Evolutionary conservation across 2,113 vertebrate genomes (phyloP).

Genomic region (Tympanuchus pallidicinctus): DNA sequence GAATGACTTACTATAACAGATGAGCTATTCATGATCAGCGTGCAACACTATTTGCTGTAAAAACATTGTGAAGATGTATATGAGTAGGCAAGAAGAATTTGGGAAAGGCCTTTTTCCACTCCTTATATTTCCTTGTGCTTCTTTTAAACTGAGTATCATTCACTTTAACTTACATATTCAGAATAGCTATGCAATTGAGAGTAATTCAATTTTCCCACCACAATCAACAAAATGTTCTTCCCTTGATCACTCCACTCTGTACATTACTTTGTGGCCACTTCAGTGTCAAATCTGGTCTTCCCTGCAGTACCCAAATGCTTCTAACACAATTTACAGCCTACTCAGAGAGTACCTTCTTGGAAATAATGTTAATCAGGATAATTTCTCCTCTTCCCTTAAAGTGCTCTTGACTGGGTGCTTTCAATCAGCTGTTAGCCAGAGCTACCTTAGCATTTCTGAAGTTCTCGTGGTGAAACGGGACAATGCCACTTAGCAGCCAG

Average conservation of each 20-base stretch:
- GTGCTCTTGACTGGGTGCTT: slow-evolving; percentile 34
- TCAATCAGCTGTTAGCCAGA: slow-evolving; percentile 45
- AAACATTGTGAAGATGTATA: not conserved
- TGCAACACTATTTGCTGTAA: not conserved
- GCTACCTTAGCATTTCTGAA: slow-evolving; percentile 25
- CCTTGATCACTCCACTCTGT: slow-evolving; percentile 3
- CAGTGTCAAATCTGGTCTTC: slow-evolving; percentile 57
- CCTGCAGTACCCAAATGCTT: slow-evolving; percentile 43
- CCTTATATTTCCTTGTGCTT: slow-evolving; percentile 18
- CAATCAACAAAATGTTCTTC: slow-evolving; percentile 61
- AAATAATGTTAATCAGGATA: slow-evolving; percentile 67
- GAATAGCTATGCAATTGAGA: slow-evolving; percentile 28
- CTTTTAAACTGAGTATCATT: not conserved
- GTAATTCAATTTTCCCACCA: slow-evolving; percentile 60
- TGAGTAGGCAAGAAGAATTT: not conserved
- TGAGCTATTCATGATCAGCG: not conserved
- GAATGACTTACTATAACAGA: slow-evolving; percentile 19
- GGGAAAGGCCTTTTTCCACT: not conserved
- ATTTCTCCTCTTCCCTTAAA: slow-evolving; percentile 47
- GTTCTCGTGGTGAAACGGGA: slow-evolving; percentile 41
- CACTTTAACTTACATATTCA: slow-evolving; percentile 30
- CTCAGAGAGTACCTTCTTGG: slow-evolving; percentile 50
- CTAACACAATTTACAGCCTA: slow-evolving; percentile 58
- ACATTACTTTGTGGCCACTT: slow-evolving; percentile 56
- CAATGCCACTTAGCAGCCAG: slow-evolving; percentile 56